Conservation (phyloP, 2,113 vertebrate genomes). For the Montifringilla adamsi region DNA sequence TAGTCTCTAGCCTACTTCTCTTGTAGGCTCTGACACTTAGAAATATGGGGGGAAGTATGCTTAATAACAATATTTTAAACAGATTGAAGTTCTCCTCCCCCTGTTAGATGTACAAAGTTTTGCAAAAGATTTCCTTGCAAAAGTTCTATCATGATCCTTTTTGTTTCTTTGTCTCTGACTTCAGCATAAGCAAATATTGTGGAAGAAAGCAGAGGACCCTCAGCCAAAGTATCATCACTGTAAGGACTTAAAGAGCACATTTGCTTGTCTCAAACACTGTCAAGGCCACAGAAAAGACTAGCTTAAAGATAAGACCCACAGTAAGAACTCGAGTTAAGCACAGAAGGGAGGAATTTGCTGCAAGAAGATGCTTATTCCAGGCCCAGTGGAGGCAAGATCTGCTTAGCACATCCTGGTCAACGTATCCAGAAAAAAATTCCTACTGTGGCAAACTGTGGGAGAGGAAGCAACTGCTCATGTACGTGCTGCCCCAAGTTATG, state of each 20-base stretch:
- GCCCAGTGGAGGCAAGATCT: not conserved
- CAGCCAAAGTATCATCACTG: not conserved
- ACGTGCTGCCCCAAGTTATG: no score
- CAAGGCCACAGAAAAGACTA: not conserved
- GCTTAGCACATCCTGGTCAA: not conserved
- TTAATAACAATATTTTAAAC: not conserved
- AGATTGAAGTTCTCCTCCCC: not conserved
- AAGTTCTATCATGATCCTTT: fast-evolving
- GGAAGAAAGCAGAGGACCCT: not conserved
- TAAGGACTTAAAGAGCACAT: not conserved
- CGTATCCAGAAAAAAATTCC: not conserved
- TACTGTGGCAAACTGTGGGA: not conserved
- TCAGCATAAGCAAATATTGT: not conserved
- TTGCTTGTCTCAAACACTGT: not conserved
- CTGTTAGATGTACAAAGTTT: not conserved
- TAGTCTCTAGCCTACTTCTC: not conserved
- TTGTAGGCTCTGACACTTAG: not conserved
- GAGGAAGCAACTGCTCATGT: not conserved
- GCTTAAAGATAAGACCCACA: not conserved
- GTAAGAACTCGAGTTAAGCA: not conserved
- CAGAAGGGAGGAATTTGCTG: not conserved
- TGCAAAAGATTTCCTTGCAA: not conserved
- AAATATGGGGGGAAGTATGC: not conserved
- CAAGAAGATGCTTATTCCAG: not conserved
- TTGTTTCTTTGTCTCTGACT: not conserved